These are phyloP conservation scores for Drosophila auraria DNA, from an alignment of 1,140 invertebrate species.

Conservation along the genomic window DNA sequence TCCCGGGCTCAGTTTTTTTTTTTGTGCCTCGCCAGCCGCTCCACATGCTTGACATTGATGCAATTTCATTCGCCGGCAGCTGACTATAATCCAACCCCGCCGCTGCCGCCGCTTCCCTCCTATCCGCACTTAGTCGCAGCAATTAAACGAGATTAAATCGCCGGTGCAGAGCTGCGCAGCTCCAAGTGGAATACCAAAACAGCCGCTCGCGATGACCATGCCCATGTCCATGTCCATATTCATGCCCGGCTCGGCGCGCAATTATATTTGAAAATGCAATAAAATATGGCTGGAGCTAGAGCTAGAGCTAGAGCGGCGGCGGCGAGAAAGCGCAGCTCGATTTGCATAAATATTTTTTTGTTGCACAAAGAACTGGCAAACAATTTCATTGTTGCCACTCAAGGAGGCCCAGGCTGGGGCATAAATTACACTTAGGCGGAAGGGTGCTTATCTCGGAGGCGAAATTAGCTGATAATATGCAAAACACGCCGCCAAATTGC, in stretches of 20 bases:
- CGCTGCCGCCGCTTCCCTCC: neutral
- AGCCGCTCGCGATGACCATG: constrained; percentile 20
- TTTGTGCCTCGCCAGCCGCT: constrained; percentile 8
- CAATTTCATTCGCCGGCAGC: constrained; percentile 59
- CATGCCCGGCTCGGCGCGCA: constrained; percentile 51
- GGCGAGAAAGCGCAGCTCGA: constrained; percentile 52
- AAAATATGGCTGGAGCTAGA: constrained; percentile 64
- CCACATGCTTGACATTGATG: constrained; percentile 59
- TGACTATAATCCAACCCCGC: constrained; percentile 44
- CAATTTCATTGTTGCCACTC: constrained; percentile 54
- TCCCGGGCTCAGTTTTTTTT: constrained; percentile 5
- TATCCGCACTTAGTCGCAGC: constrained; percentile 60
- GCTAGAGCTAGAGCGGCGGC: neutral
- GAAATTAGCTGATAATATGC: constrained; percentile 82
- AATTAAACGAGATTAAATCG: constrained; percentile 82
- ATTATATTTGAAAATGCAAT: constrained; percentile 83
- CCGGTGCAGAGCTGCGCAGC: constrained; percentile 75
- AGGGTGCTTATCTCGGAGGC: constrained; percentile 70
- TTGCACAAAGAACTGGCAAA: constrained; percentile 63
- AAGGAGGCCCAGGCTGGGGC: constrained; percentile 42
- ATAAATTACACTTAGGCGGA: constrained; percentile 74
- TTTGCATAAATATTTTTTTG: constrained; percentile 78
- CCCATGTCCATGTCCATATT: constrained; percentile 17
- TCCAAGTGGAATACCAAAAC: constrained; percentile 70
- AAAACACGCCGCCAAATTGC: constrained; percentile 80